Evolutionary conservation across 1,140 invertebrate species (phyloP).

Genomic region (Bombus pascuorum): DNA sequence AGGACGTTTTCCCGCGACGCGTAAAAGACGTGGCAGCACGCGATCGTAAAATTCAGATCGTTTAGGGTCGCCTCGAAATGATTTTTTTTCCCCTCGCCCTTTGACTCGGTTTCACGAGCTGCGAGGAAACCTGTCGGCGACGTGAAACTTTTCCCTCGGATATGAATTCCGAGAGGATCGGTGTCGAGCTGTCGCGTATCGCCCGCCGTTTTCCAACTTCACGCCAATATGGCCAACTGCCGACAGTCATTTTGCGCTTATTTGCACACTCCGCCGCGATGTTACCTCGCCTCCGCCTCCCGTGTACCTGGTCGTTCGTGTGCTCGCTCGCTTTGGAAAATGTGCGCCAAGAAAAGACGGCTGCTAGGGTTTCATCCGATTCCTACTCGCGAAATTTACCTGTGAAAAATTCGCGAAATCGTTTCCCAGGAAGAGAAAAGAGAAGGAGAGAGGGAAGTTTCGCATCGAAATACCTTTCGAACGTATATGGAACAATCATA

Average conservation of each 20-base stretch:
- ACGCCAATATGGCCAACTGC: constrained; percentile 71
- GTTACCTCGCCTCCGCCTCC: constrained; percentile 3
- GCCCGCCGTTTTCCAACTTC: constrained; percentile 68
- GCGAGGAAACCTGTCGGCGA: background rate
- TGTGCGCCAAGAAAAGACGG: background rate
- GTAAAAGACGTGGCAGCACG: background rate
- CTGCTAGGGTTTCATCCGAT: background rate
- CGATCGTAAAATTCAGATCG: constrained; percentile 46
- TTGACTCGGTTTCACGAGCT: constrained; percentile 1
- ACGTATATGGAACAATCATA: too few species aligned
- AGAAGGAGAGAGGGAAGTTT: background rate
- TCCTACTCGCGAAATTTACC: background rate
- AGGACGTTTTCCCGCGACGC: background rate
- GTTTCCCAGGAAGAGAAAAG: background rate
- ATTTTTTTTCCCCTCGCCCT: constrained; percentile 7
- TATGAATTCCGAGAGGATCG: constrained; percentile 61
- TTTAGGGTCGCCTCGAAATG: constrained; percentile 26
- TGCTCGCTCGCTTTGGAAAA: constrained; percentile 29
- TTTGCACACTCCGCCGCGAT: constrained; percentile 65
- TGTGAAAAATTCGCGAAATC: background rate
- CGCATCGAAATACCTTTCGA: too few species aligned
- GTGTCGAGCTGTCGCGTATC: constrained; percentile 58
- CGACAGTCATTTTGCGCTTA: constrained; percentile 71
- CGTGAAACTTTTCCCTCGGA: constrained; percentile 19
- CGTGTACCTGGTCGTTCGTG: background rate